Evolutionary conservation across 2,113 vertebrate species (phyloP).

Genomic region (Perca fluviatilis): DNA sequence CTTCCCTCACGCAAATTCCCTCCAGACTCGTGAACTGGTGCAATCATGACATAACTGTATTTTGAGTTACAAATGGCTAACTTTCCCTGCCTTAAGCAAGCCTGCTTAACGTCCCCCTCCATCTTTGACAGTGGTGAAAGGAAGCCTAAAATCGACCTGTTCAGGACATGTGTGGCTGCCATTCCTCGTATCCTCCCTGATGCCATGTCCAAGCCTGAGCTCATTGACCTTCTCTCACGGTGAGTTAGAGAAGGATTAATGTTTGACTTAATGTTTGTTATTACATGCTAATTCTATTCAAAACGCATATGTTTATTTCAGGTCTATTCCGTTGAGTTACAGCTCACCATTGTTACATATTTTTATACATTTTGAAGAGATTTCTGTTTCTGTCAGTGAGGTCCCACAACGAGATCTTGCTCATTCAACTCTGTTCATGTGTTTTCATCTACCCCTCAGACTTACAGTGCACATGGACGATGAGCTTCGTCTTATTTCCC

Average conservation of each 20-base stretch:
- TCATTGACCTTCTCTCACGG: constrained; percentile 96
- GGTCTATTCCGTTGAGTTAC: neutral
- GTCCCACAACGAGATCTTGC: neutral
- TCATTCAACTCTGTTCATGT: neutral
- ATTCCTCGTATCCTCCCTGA: constrained; percentile 97
- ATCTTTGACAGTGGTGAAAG: constrained; percentile 91
- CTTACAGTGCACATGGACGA: constrained; percentile 99
- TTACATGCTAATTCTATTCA: neutral
- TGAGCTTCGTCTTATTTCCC: constrained; percentile 97
- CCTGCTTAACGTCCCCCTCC: neutral
- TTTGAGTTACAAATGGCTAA: neutral
- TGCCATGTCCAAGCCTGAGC: constrained; percentile 97
- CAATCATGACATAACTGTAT: neutral
- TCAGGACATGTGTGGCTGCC: constrained; percentile 97
- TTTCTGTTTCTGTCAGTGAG: neutral
- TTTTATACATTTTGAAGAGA: neutral
- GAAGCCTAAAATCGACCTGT: constrained; percentile 98
- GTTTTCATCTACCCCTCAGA: constrained; percentile 73
- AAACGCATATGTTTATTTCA: neutral
- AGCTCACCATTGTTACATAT: too few species aligned
- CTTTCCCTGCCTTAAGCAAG: neutral
- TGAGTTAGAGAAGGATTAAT: constrained; percentile 65
- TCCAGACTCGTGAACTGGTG: too few species aligned
- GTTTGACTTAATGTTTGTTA: neutral
- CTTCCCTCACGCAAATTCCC: too few species aligned